Percentiles rank a stretch among this genome's conserved stretches.
Evolutionary conservation across 2,797 vertebrate species (phyloP).

Genomic region (Chiloscyllium punctatum): DNA sequence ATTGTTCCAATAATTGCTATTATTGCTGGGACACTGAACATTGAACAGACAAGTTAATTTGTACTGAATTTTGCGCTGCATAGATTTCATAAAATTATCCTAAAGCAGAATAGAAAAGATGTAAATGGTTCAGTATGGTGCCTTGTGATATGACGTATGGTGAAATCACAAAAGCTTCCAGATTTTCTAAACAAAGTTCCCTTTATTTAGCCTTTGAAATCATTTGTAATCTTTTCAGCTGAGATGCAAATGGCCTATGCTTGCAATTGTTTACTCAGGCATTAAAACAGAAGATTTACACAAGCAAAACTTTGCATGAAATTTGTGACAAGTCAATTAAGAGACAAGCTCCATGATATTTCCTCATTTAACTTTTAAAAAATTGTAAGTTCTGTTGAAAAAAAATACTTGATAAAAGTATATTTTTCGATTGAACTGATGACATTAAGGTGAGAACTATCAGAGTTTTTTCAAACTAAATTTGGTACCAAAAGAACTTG

Average conservation of each 20-base stretch:
- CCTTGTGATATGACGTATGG: neutral
- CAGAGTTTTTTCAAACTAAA: conserved; percentile 5
- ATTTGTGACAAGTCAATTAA: neutral
- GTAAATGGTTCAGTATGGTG: neutral
- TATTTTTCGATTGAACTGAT: conserved; percentile 23
- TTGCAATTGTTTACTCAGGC: conserved; percentile 1
- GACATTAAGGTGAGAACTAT: conserved; percentile 21
- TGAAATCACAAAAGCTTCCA: neutral
- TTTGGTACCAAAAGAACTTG: conserved; percentile 25
- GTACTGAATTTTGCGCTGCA: neutral
- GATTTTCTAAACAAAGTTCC: neutral
- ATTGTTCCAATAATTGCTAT: neutral
- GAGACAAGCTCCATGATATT: neutral
- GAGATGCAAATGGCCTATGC: neutral
- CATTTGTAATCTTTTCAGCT: neutral
- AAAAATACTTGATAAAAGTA: neutral
- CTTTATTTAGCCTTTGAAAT: conserved; percentile 3
- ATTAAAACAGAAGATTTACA: neutral
- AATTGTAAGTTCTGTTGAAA: neutral
- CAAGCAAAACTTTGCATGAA: neutral
- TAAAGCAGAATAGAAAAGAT: neutral
- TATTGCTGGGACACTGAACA: neutral
- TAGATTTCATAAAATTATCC: conserved; percentile 2
- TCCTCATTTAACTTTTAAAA: neutral
- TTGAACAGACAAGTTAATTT: conserved; percentile 18